These are phyloP conservation scores for Oxytorus armatus DNA, from an alignment of 2,888 invertebrate species.

Conservation along the genomic window DNA sequence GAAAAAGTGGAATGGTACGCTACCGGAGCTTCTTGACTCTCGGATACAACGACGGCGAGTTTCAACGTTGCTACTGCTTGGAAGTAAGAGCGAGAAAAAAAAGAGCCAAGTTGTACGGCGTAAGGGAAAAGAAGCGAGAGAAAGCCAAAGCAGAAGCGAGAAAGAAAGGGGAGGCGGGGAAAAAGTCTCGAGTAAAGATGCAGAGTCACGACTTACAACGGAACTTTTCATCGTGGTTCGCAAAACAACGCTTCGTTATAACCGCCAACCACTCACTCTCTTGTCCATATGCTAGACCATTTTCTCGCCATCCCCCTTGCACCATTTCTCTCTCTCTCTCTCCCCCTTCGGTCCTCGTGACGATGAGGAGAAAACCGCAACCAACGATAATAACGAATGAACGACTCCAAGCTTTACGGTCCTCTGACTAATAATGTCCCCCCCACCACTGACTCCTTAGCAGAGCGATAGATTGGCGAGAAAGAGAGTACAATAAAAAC, in stretches of 20 bases:
- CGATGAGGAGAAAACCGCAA: conserved; percentile 49
- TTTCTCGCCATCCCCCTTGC: conserved; percentile 28
- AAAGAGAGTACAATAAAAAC: conserved; percentile 29
- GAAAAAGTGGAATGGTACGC: conserved; percentile 50
- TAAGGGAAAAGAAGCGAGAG: conserved; percentile 30
- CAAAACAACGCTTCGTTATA: conserved; percentile 79
- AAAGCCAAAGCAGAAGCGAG: conserved; percentile 7
- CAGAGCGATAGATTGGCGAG: neutral
- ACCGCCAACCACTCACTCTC: conserved; percentile 62
- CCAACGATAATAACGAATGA: conserved; percentile 74
- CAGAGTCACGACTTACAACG: conserved; percentile 76
- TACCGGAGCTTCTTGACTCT: conserved; percentile 74
- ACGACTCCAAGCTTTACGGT: conserved; percentile 68
- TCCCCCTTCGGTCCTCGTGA: conserved; percentile 3
- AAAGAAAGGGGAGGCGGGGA: conserved; percentile 38
- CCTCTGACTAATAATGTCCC: conserved; percentile 69
- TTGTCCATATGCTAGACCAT: conserved; percentile 49
- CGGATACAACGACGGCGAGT: conserved; percentile 69
- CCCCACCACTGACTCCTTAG: neutral
- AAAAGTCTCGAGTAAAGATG: conserved; percentile 68
- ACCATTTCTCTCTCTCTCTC: conserved; percentile 19
- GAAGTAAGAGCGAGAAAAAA: conserved; percentile 42
- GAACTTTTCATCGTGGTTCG: conserved; percentile 75
- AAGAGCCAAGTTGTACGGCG: conserved; percentile 32
- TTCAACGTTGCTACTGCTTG: conserved; percentile 44